Conservation (phyloP, 2,888 invertebrate species). For the Ischnus inquisitorius region DNA sequence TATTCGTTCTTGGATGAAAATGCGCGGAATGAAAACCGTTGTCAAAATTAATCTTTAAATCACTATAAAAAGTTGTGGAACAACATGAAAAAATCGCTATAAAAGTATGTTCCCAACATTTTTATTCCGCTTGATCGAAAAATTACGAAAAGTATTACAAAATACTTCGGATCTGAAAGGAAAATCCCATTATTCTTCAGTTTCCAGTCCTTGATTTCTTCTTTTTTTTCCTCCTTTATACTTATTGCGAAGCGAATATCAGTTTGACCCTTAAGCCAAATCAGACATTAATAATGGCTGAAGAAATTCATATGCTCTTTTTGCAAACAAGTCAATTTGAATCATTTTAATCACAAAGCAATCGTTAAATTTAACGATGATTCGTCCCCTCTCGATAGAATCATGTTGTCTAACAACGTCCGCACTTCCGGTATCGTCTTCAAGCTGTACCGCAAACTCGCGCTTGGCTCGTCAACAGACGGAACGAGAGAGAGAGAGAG, state of each 20-base stretch:
- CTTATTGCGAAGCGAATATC: too few relatives aligned
- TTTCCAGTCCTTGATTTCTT: not conserved
- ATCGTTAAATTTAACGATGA: conserved; percentile 10
- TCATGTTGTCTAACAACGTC: not conserved
- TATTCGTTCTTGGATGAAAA: not conserved
- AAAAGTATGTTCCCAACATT: conserved; percentile 4
- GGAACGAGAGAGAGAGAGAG: too few relatives aligned
- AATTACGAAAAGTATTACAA: not conserved
- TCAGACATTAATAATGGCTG: too few relatives aligned
- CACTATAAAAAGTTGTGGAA: too few relatives aligned
- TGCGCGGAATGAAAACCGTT: conserved; percentile 30
- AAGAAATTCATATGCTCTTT: too few relatives aligned
- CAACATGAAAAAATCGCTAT: conserved; percentile 28
- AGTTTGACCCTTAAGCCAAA: too few relatives aligned
- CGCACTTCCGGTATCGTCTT: conserved; percentile 62
- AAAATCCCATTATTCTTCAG: not conserved
- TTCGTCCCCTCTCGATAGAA: not conserved
- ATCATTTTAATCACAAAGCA: conserved; percentile 17
- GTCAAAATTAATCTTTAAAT: too few relatives aligned
- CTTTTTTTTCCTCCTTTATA: too few relatives aligned
- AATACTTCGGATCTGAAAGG: too few relatives aligned
- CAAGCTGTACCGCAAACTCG: conserved; percentile 36
- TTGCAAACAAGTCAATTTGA: conserved; percentile 3
- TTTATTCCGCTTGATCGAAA: conserved; percentile 3
- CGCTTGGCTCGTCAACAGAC: conserved; percentile 33